Percentiles rank a stretch among this genome's conserved stretches.
Conservation (phyloP, 2,113 vertebrate species). For the Centropus bengalensis region DNA sequence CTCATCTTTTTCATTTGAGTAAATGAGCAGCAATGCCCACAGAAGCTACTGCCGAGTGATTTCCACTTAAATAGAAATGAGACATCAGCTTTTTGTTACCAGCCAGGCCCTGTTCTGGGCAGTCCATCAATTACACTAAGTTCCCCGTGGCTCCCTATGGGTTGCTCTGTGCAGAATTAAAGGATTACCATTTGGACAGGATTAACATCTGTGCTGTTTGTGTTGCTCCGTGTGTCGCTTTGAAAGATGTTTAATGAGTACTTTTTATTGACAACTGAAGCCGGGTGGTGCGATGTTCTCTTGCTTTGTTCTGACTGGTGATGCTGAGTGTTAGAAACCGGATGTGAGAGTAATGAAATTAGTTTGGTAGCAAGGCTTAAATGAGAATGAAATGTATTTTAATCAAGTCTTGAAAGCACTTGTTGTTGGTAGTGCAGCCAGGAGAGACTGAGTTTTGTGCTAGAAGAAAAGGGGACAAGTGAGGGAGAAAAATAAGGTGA, state of each 20-base stretch:
- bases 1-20: neutral
- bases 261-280: neutral
- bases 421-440: neutral
- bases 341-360: neutral
- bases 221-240: neutral
- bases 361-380: neutral
- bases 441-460: neutral
- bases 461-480: neutral
- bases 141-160: neutral
- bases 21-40: neutral
- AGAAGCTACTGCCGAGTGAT: neutral
- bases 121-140: neutral
- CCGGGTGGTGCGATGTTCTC: neutral
- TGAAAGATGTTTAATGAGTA: neutral
- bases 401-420: neutral
- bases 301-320: neutral
- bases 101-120: neutral
- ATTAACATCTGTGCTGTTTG: neutral
- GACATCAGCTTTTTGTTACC: neutral
- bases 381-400: neutral
- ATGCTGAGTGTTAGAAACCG: neutral
- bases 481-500: neutral
- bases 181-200: neutral
- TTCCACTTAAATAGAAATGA: neutral
- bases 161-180: neutral